Base-by-base conservation (phyloP, 2,888 invertebrate species). In the Microctonus brassicae region DNA sequence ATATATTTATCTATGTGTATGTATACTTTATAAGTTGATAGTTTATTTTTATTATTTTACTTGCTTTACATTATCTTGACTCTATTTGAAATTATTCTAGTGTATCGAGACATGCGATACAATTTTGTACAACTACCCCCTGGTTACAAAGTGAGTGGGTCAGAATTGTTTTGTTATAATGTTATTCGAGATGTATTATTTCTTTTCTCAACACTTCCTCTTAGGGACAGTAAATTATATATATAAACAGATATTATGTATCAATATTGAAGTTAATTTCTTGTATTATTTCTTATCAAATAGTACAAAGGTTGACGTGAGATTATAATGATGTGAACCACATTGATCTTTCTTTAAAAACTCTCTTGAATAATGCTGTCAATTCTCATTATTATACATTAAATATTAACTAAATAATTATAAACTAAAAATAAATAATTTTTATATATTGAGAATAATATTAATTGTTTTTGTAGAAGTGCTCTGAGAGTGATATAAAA, bases 101-200 rank as follows among this genome's bases (percentile, higher is more conserved):
- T 60, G 42, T 58, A 11, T 58, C 29, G 39, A 42, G 60, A 33
- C 67, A 67, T 67, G 47, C 42, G 67, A 67, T 58, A 67, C 58
- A 11, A n/a, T 29, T 67, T 29, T 67, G 47, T 67, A 55, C 11
- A 24, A 9, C n/a, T 26, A 24, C 5, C n/a, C 3, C 42, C 42
- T 11, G 42, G n/a, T n/a, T n/a, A n/a, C n/a, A n/a, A 42, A 42
- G 4, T n/a, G 3, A 11, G 42, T 42, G 3, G 26, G 13, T 10
- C 4, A n/a, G 9, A 5, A n/a, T 6, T 7, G 17, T 6, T n/a
- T 47, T 47, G 7, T 17, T 47, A n/a, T 47, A n/a, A 47, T 47
- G 55, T 66, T 66, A 66, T 34, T 36, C 9, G 55, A 26, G 22
- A 24, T 26, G 39, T 55, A 22, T 66, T 20, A 20, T 55, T 2